Conservation (phyloP, 2,113 vertebrate species). For the Vimba vimba region DNA sequence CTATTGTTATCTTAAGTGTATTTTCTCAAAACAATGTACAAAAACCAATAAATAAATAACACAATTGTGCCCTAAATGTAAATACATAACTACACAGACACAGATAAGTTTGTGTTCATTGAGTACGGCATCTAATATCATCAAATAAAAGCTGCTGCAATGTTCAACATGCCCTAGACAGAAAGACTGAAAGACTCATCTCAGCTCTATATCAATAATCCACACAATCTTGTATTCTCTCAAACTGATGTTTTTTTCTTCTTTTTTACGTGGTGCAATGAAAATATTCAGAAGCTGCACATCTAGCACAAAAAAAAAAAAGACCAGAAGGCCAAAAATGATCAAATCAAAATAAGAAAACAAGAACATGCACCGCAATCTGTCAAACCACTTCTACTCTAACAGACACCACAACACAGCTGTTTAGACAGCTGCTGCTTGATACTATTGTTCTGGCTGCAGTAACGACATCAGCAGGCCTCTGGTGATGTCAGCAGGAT, state of each 20-base stretch:
- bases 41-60: too few species aligned
- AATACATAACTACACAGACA: neutral
- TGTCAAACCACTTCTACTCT: slow-evolving; percentile 9
- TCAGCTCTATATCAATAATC: neutral
- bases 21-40: too few species aligned
- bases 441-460: neutral
- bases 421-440: slow-evolving; percentile 24
- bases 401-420: neutral
- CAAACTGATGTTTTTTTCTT: neutral
- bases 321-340: slow-evolving; percentile 1
- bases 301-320: slow-evolving; percentile 9
- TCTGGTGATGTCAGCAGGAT: neutral
- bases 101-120: neutral
- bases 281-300: slow-evolving; percentile 9
- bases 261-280: neutral
- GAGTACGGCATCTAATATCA: neutral
- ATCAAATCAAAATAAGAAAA: slow-evolving; percentile 23
- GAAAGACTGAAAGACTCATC: neutral
- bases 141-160: neutral
- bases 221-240: slow-evolving; percentile 2
- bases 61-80: neutral
- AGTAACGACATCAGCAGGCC: neutral
- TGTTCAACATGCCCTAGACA: neutral
- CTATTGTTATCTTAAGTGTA: too few species aligned
- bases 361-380: neutral